These are phyloP conservation scores for Autographa gamma DNA, from an alignment of 2,888 invertebrate genomes.

Conservation along the genomic window DNA sequence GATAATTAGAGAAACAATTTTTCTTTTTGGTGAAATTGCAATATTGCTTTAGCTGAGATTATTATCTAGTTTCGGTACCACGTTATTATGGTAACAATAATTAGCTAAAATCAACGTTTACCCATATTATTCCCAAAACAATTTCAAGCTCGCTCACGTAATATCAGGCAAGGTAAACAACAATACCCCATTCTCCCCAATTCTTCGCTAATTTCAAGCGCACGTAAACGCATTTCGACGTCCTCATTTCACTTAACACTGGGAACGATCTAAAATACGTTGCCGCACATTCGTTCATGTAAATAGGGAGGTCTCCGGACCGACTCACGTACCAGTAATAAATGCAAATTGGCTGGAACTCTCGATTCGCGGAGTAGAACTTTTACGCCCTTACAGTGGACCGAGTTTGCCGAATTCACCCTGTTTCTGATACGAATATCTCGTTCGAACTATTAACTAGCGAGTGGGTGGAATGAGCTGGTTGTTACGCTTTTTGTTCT, in stretches of 20 bases:
- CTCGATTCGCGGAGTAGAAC: slow-evolving; percentile 69
- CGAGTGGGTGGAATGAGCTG: slow-evolving; percentile 39
- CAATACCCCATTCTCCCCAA: slow-evolving; percentile 21
- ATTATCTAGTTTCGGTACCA: not conserved
- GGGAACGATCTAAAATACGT: slow-evolving; percentile 53
- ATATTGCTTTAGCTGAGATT: not conserved
- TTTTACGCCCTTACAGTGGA: slow-evolving; percentile 58
- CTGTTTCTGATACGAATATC: slow-evolving; percentile 49
- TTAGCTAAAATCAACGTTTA: not conserved
- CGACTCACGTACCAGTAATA: slow-evolving; percentile 72
- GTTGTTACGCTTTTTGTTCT: slow-evolving; percentile 39
- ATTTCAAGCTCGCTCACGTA: slow-evolving; percentile 9
- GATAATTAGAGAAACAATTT: too few species aligned
- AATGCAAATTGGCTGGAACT: slow-evolving; percentile 78
- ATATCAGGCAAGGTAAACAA: slow-evolving; percentile 25
- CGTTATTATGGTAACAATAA: not conserved
- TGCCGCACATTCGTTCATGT: slow-evolving; percentile 64
- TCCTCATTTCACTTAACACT: slow-evolving; percentile 58
- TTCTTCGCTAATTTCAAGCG: slow-evolving; percentile 50
- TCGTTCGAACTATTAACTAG: slow-evolving; percentile 54
- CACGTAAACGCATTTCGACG: slow-evolving; percentile 54
- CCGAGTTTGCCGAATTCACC: slow-evolving; percentile 36
- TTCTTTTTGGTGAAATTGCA: too few species aligned
- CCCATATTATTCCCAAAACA: not conserved
- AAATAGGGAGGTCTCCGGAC: slow-evolving; percentile 63